Evolutionary conservation across 2,888 invertebrate species (phyloP), one percentile per base, ranked within the genome.

Genomic region (Odontomyia ornata): DNA sequence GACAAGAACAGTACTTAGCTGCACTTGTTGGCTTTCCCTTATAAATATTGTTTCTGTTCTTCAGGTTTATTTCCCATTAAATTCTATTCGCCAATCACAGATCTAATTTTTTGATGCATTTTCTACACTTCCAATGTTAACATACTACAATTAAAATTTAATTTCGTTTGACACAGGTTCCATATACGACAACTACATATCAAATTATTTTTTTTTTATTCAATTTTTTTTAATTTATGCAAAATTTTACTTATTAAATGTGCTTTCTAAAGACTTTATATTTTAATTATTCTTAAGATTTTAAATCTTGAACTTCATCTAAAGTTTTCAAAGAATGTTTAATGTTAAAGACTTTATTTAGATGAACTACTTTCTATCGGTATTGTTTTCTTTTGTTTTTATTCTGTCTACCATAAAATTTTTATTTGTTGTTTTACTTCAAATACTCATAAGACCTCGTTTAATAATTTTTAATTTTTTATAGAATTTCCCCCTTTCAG

Each of bases 361-460:
- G 13, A 62, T 15, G 15, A 7, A 13, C 13, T 18, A 15, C 25
- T 25, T 28, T 15, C 11, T 27, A 13, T 27, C 62, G 11, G 15
- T 62, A 60, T 13, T 23, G 60, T 60, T 60, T 21, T 23, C 21
- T 62, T n/a, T 62, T 62, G 28, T 13, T 15, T 27, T 65, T 0
- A 36, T 4, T 15, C 11, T 13, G 7, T 30, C 15, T 36, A 18
- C 21, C 65, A 65, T 30, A 36, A 65, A 15, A 65, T 65, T 62
- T 62, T n/a, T 65, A 11, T 36, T 30, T 36, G 43, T 36, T 21
- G 30, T 65, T 65, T n/a, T n/a, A 15, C 21, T 65, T 36, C 43
- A 65, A 65, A 36, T 43, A 36, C n/a, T 65, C 65, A 65, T 65
- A 65, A 65, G 65, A 65, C 65, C 30, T 65, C 36, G 65, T 30